phyloP scores from a whole-genome alignment of 2,888 invertebrate species.

The Cheilosia impressa region DNA sequence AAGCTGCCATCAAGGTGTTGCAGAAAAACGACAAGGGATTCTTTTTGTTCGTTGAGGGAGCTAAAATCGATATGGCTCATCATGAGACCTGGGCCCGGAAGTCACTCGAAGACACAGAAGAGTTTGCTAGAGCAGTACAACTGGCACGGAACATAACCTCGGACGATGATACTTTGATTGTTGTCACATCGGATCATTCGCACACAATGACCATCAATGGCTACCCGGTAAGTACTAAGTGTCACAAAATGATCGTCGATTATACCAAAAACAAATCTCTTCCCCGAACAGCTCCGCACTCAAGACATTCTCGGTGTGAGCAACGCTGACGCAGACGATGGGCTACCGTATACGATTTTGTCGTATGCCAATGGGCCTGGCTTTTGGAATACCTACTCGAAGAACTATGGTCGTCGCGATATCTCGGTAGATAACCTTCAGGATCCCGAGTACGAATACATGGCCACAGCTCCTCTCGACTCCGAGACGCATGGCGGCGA shows the following conservation, averaged over 20 bases:
- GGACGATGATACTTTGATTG: conserved; percentile 89
- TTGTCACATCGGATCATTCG: conserved; percentile 93
- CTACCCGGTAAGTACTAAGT: conserved; percentile 86
- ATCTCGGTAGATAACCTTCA: conserved; percentile 77
- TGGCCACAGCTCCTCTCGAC: conserved; percentile 86
- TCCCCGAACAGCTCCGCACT: conserved; percentile 82
- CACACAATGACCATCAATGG: conserved; percentile 92
- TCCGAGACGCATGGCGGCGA: conserved; percentile 91
- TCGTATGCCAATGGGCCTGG: conserved; percentile 92
- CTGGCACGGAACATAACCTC: conserved; percentile 87
- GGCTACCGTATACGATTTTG: conserved; percentile 87
- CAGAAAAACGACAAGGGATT: conserved; percentile 87
- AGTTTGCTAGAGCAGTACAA: conserved; percentile 89
- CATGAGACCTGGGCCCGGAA: conserved; percentile 88
- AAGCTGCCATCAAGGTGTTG: conserved; percentile 87
- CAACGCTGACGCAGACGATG: conserved; percentile 85
- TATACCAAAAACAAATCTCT: not conserved
- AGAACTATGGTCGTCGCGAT: conserved; percentile 77
- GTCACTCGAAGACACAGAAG: conserved; percentile 92
- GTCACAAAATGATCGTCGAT: not conserved
- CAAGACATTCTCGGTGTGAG: conserved; percentile 85
- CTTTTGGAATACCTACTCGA: conserved; percentile 83
- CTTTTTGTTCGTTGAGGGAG: conserved; percentile 90
- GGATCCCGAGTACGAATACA: conserved; percentile 83
- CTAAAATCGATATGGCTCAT: conserved; percentile 85